These are phyloP conservation scores for Agonum fuliginosum DNA, from an alignment of 2,888 invertebrate genomes.

Conservation along the genomic window DNA sequence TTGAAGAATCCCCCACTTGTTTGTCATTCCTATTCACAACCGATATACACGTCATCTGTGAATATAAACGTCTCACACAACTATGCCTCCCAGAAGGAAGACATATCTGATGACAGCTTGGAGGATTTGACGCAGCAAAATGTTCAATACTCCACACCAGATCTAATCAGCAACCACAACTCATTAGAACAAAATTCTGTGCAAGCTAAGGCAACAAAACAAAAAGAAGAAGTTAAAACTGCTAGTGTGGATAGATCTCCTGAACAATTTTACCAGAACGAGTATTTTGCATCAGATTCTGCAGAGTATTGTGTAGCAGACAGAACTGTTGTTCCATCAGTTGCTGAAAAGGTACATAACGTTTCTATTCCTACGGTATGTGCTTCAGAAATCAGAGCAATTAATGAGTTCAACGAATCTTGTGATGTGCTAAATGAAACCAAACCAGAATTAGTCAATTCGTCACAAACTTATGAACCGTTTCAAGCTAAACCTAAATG, in stretches of 20 bases:
- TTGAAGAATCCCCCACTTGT: slow-evolving; percentile 65
- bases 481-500: slow-evolving; percentile 40
- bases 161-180: slow-evolving; percentile 77
- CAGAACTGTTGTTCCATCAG: slow-evolving; percentile 7
- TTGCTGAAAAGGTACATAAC: slow-evolving; percentile 18
- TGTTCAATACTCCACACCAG: slow-evolving; percentile 74
- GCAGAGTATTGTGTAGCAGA: slow-evolving; percentile 49
- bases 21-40: slow-evolving; percentile 66
- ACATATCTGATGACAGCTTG: slow-evolving; percentile 75
- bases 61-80: slow-evolving; percentile 78
- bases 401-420: slow-evolving; percentile 41
- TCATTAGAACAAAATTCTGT: slow-evolving; percentile 70
- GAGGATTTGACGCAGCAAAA: slow-evolving; percentile 67
- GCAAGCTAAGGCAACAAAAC: slow-evolving; percentile 4
- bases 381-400: slow-evolving; percentile 42
- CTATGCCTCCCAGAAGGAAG: slow-evolving; percentile 65
- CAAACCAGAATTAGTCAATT: slow-evolving; percentile 13
- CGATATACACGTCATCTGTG: slow-evolving; percentile 74
- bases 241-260: slow-evolving; percentile 27
- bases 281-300: slow-evolving; percentile 53
- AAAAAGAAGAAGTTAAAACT: slow-evolving; percentile 6
- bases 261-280: slow-evolving; percentile 53
- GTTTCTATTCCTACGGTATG: slow-evolving; percentile 23
- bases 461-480: slow-evolving; percentile 21
- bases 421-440: slow-evolving; percentile 13